These are phyloP conservation scores for Lucilia cuprina DNA, from an alignment of 1,140 invertebrate species.

Conservation along the genomic window DNA sequence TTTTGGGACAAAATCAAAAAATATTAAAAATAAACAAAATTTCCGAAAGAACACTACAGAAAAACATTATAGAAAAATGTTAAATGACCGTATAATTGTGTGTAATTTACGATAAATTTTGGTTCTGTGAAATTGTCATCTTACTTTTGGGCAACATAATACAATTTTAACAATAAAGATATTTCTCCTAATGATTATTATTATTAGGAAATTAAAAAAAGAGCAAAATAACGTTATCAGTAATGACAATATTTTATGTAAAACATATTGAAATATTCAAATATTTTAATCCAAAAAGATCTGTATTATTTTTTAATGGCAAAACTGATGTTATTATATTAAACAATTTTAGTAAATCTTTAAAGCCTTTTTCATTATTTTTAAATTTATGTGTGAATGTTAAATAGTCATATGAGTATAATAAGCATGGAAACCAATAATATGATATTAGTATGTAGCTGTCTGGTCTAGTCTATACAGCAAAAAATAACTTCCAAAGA, in stretches of 20 bases:
- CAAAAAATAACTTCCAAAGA: too few species aligned
- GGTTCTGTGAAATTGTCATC: not conserved
- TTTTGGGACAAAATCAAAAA: not conserved
- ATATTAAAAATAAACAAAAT: conserved; percentile 5
- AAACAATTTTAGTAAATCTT: too few species aligned
- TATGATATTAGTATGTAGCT: too few species aligned
- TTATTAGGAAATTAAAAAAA: not conserved
- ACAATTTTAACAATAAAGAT: not conserved
- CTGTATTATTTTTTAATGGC: too few species aligned
- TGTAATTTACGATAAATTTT: conserved; percentile 24
- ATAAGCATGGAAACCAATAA: too few species aligned
- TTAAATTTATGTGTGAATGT: too few species aligned
- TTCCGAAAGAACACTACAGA: not conserved
- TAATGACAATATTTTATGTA: not conserved
- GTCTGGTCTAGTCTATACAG: too few species aligned
- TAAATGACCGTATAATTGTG: conserved; percentile 27
- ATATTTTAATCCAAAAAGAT: too few species aligned
- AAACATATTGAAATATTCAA: not conserved
- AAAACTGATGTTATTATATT: too few species aligned
- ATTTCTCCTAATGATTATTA: not conserved
- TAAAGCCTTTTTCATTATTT: too few species aligned
- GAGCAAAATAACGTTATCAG: not conserved
- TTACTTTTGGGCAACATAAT: too few species aligned
- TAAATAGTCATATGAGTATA: too few species aligned
- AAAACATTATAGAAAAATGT: not conserved